Evolutionary conservation across 1,140 invertebrate genomes (phyloP), one percentile per base, ranked within the genome.

Genomic region (Drosophila hydei): DNA sequence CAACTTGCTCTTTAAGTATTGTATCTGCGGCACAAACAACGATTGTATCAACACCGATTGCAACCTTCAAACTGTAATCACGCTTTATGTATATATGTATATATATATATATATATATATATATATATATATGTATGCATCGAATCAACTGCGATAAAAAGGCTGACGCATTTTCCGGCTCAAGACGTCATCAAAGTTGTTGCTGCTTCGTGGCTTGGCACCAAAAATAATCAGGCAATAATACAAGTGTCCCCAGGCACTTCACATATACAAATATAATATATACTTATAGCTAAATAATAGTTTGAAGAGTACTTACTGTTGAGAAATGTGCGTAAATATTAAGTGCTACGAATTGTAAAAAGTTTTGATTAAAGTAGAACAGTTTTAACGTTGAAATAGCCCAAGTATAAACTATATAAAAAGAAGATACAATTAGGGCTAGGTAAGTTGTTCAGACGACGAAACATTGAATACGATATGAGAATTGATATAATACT

Each of bases 21-120:
- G 14, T 7, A 54, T 56, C 51, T 58, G 59, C 36, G 65, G 25
- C 43, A 54, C 54, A 60, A 55, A 43, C 52, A 47, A 45, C 67
- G 69, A 9, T 45, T 77, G 60, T 55, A 14, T 50, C n/a, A 40
- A 42, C 48, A 51, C 9, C 23, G 45, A 40, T 18, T 16, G 21
- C 48, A 63, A 54, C 40, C 50, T 45, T 54, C 50, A 45, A 7
- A 14, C 27, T 40, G 7, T n/a, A 59, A 21, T 45, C 25, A 47
- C 3, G n/a, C 6, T 21, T 7, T 8, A 47, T 21, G 14, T 7
- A 11, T 25, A 12, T 21, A 56, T 33, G 9, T 16, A 18, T n/a
- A n/a, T 30, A 30, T 14, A 16, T n/a, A 18, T 55, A n/a, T 30
- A 19, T 18, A 12, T 3, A 27, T 33, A 14, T 12, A 12, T 47